Evolutionary conservation across 2,113 vertebrate genomes (phyloP).

Genomic region (Corydoras maculifer): DNA sequence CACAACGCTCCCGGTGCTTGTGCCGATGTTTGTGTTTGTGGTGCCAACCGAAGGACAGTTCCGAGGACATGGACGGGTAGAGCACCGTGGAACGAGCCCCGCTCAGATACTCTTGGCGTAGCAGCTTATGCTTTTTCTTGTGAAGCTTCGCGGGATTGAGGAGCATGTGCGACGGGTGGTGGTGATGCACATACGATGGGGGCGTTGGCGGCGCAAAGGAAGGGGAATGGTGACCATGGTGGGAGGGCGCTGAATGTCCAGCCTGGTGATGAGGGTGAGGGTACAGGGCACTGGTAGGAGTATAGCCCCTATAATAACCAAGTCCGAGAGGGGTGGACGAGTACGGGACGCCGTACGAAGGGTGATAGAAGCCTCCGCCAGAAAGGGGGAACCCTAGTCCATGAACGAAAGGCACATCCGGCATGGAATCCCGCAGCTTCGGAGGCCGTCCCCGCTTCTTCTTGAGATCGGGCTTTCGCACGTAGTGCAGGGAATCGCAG

Average conservation of each 20-base stretch:
- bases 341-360: constrained; percentile 91
- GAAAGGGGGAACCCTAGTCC: constrained; percentile 89
- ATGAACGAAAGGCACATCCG: constrained; percentile 92
- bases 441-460: constrained; percentile 93
- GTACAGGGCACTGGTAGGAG: constrained; percentile 84
- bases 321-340: constrained; percentile 89
- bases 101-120: constrained; percentile 87
- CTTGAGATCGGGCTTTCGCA: constrained; percentile 85
- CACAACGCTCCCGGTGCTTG: constrained; percentile 82
- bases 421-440: constrained; percentile 91
- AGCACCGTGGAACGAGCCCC: constrained; percentile 81
- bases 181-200: constrained; percentile 69
- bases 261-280: constrained; percentile 77
- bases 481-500: constrained; percentile 88
- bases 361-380: constrained; percentile 83
- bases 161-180: constrained; percentile 83
- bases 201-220: constrained; percentile 77
- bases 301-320: constrained; percentile 90
- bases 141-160: constrained; percentile 95
- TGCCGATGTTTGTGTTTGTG: constrained; percentile 96
- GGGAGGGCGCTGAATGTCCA: constrained; percentile 71
- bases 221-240: constrained; percentile 76
- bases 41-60: constrained; percentile 98
- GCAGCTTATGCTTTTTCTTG: constrained; percentile 97
- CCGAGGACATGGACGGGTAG: constrained; percentile 87